phyloP scores from a whole-genome alignment of 2,888 invertebrate species.

The Thereva nobilitata region DNA sequence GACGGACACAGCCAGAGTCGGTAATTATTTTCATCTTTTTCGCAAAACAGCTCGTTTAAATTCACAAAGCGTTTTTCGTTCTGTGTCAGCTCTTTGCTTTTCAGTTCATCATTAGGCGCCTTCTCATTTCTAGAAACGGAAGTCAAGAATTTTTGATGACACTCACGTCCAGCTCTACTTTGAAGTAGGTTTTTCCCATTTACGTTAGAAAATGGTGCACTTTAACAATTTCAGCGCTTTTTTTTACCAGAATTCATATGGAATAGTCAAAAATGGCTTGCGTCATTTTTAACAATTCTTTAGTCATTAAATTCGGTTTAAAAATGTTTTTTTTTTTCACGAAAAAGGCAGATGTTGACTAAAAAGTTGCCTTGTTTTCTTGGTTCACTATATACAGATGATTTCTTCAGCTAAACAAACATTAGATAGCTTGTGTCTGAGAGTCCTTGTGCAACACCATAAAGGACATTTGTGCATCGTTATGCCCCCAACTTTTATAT shows the following conservation, averaged over 20 bases:
- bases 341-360: neutral
- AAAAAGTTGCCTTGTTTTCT: neutral
- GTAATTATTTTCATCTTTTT: conserved; percentile 26
- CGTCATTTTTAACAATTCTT: neutral
- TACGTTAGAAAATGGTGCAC: neutral
- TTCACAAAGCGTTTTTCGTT: conserved; percentile 33
- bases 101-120: conserved; percentile 29
- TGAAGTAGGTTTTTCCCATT: conserved; percentile 9
- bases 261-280: neutral
- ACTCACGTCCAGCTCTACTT: conserved; percentile 3
- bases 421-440: conserved; percentile 24
- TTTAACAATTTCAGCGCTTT: neutral
- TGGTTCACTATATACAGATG: conserved; percentile 15
- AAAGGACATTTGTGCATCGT: conserved; percentile 13
- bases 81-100: conserved; percentile 31
- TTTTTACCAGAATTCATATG: conserved; percentile 1
- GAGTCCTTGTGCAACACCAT: neutral
- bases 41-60: conserved; percentile 36
- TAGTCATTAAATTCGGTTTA: neutral
- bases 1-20: conserved; percentile 12
- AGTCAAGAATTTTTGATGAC: conserved; percentile 29
- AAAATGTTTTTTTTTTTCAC: neutral
- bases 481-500: conserved; percentile 9
- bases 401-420: conserved; percentile 32
- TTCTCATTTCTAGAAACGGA: conserved; percentile 33